Percentiles rank a stretch among this genome's conserved stretches.
Conservation (phyloP, 2,113 vertebrate species). For the Sebastes schlegelii region DNA sequence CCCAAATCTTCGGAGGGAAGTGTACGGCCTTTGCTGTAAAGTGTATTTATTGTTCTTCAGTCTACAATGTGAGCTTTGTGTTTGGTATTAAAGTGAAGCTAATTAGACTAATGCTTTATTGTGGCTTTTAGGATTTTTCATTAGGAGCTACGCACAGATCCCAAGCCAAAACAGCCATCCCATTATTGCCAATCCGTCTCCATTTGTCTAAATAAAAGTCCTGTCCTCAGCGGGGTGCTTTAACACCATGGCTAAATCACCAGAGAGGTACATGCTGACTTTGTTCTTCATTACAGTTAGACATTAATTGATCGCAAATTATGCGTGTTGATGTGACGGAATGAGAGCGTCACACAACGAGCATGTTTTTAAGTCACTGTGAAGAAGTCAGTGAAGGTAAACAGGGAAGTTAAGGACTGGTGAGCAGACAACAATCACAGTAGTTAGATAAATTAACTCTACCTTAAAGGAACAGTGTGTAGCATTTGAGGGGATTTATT, state of each 20-base stretch:
- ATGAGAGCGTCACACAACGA: not conserved
- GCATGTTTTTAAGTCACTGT: not conserved
- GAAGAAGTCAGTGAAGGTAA: not conserved
- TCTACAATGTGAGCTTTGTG: conserved; percentile 37
- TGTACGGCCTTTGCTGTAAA: conserved; percentile 9
- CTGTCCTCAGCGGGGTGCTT: not conserved
- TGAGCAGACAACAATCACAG: not conserved
- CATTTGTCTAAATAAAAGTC: conserved; percentile 40
- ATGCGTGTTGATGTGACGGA: not conserved
- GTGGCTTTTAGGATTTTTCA: conserved; percentile 51
- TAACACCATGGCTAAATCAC: conserved; percentile 7
- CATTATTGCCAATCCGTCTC: conserved; percentile 40
- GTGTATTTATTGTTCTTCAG: conserved; percentile 32
- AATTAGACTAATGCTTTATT: conserved; percentile 56
- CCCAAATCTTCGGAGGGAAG: conserved; percentile 30
- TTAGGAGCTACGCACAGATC: conserved; percentile 15
- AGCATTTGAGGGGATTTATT: no score
- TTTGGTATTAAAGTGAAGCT: conserved; percentile 36
- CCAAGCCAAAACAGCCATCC: conserved; percentile 56
- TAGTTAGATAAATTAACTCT: not conserved
- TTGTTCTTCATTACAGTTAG: not conserved
- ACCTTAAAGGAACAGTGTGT: no score
- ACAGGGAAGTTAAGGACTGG: not conserved
- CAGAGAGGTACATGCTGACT: not conserved
- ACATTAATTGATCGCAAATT: not conserved